phyloP scores from a whole-genome alignment of 2,888 invertebrate species.

The Hipparchia sbordonii region DNA sequence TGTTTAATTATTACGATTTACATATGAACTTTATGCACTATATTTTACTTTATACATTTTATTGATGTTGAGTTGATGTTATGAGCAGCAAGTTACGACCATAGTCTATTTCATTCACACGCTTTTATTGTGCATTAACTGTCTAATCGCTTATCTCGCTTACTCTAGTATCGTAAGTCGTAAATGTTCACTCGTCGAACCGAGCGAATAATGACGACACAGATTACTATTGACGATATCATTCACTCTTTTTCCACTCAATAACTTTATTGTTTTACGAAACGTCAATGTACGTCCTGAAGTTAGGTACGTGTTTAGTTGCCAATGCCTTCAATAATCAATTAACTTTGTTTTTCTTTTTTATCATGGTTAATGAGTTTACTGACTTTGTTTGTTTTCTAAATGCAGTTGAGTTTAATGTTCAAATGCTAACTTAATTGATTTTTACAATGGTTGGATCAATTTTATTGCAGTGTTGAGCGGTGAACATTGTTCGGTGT shows the following conservation, averaged over 20 bases:
- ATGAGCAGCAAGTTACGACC: neutral
- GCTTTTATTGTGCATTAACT: neutral
- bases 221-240: neutral
- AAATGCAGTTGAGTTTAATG: constrained; percentile 8
- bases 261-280: neutral
- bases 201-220: neutral
- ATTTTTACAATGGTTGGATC: no score
- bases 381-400: constrained; percentile 24
- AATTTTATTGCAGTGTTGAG: neutral
- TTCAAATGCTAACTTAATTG: constrained; percentile 5
- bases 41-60: neutral
- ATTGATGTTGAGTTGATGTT: neutral
- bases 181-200: neutral
- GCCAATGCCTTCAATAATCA: no score
- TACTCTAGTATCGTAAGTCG: no score
- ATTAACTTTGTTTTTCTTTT: neutral
- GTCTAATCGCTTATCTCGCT: neutral
- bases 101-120: neutral
- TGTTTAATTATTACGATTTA: no score
- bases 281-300: neutral
- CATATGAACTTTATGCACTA: neutral
- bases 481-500: neutral
- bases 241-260: neutral
- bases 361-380: constrained; percentile 24
- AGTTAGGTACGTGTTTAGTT: no score